phyloP scores from a whole-genome alignment of 30 jellyfish, hydroid and myxozoan species.

The Chrysaora quinquecirrha region DNA sequence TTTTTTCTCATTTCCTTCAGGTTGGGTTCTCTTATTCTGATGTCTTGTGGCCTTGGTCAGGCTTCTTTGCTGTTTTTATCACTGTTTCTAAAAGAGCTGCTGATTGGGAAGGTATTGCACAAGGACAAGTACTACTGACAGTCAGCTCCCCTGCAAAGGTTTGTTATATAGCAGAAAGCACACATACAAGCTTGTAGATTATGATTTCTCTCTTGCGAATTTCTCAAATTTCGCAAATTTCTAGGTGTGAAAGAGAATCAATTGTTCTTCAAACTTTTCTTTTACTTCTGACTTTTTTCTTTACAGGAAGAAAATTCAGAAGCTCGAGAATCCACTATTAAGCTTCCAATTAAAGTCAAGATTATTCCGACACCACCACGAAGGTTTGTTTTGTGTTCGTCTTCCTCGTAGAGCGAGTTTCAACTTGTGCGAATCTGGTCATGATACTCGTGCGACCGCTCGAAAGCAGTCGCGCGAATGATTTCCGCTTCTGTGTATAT shows the following conservation, averaged over 20 bases:
- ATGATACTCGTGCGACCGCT: no score
- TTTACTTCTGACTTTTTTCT: no score
- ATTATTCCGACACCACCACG: constrained; percentile 89
- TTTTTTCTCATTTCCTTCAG: constrained; percentile 8
- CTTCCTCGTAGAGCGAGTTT: no score
- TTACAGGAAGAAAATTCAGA: constrained; percentile 71
- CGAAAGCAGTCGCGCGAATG: no score
- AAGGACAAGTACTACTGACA: constrained; percentile 78
- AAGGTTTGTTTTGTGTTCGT: constrained; percentile 73
- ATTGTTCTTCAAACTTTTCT: no score
- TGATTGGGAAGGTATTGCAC: constrained; percentile 95
- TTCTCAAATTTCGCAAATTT: no score
- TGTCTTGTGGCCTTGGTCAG: constrained; percentile 97
- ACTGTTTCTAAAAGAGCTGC: constrained; percentile 77
- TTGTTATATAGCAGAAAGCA: no score
- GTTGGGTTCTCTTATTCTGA: constrained; percentile 90
- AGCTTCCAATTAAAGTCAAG: constrained; percentile 75
- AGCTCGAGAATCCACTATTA: constrained; percentile 65
- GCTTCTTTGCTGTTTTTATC: constrained; percentile 83
- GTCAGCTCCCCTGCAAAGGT: constrained; percentile 93
- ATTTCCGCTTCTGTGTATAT: no score
- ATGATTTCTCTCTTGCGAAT: no score
- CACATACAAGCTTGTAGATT: no score
- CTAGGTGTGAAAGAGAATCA: no score
- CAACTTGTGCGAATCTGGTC: no score